A percentile compares a stretch with the other conserved stretches of the same genome.
phyloP scores from a whole-genome alignment of 2,888 invertebrate species.

The Colletes collaris region DNA sequence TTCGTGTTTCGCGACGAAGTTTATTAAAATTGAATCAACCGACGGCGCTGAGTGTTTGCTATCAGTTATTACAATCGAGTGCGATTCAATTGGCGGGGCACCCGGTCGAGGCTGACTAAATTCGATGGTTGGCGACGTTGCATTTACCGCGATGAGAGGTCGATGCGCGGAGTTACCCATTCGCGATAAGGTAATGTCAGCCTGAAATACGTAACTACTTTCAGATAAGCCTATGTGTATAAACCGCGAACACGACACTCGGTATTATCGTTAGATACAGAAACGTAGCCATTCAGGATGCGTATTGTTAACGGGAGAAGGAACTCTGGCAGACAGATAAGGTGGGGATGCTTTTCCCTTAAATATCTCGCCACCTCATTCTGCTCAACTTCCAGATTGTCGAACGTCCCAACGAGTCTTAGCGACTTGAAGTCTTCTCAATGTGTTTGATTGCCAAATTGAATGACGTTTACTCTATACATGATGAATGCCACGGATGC shows the following conservation, averaged over 20 bases:
- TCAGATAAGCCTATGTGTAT: constrained; percentile 61
- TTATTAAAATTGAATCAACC: constrained; percentile 36
- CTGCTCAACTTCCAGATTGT: constrained; percentile 1
- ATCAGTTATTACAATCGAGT: constrained; percentile 22
- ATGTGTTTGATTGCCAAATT: not conserved
- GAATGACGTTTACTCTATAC: not conserved
- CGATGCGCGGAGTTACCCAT: too few relatives aligned
- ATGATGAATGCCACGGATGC: too few relatives aligned
- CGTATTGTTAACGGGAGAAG: constrained; percentile 47
- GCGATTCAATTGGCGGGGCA: constrained; percentile 26
- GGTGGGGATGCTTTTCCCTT: constrained; percentile 10
- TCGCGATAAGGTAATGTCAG: constrained; percentile 64
- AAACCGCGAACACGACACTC: constrained; percentile 32
- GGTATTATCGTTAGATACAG: constrained; percentile 57
- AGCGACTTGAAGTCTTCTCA: not conserved
- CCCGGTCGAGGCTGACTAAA: constrained; percentile 4
- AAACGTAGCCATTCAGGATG: constrained; percentile 39
- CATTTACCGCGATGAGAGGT: too few relatives aligned
- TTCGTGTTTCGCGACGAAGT: not conserved
- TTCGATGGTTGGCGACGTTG: not conserved
- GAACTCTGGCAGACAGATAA: constrained; percentile 9
- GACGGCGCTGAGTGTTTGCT: constrained; percentile 7
- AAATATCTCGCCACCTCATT: not conserved
- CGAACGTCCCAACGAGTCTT: not conserved
- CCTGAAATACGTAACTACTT: constrained; percentile 57